phyloP scores from a whole-genome alignment of 2,888 invertebrate genomes.

The Hydropsyche betteni region DNA sequence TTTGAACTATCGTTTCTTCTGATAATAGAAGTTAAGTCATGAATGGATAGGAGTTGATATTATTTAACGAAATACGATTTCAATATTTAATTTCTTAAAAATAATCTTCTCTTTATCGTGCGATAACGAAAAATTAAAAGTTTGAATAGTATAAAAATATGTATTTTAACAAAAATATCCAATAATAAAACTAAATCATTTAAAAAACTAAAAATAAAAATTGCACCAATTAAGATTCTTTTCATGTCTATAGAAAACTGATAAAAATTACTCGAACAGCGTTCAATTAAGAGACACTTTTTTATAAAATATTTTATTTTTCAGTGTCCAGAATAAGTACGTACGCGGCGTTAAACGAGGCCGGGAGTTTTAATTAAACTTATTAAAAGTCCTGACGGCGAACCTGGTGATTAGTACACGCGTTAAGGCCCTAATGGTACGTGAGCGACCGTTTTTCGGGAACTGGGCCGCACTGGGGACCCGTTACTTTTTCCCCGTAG shows the following conservation, averaged over 20 bases:
- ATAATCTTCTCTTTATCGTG: too few relatives aligned
- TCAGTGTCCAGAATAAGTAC: not conserved
- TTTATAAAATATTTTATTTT: slow-evolving; percentile 1
- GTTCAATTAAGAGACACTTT: slow-evolving; percentile 3
- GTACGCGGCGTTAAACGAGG: not conserved
- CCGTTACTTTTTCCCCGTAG: not conserved
- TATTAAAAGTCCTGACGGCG: slow-evolving; percentile 35
- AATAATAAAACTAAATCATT: too few relatives aligned
- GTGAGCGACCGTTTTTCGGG: slow-evolving; percentile 30
- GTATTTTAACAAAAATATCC: too few relatives aligned
- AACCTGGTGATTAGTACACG: slow-evolving; percentile 34
- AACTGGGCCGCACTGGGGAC: slow-evolving; percentile 14
- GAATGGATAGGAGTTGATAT: too few relatives aligned
- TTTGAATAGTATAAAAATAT: too few relatives aligned
- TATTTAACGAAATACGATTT: too few relatives aligned
- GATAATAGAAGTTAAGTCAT: too few relatives aligned
- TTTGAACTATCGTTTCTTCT: too few relatives aligned
- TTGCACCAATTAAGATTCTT: not conserved
- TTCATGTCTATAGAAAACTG: not conserved
- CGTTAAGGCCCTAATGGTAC: slow-evolving; percentile 35
- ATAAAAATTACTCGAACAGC: slow-evolving; percentile 10
- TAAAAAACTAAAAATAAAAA: slow-evolving; percentile 46
- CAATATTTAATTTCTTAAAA: too few relatives aligned
- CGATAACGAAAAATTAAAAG: too few relatives aligned
- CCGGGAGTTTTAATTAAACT: slow-evolving; percentile 35